Evolutionary conservation across 2,888 invertebrate species (phyloP).

Genomic region (Limenitis camilla): DNA sequence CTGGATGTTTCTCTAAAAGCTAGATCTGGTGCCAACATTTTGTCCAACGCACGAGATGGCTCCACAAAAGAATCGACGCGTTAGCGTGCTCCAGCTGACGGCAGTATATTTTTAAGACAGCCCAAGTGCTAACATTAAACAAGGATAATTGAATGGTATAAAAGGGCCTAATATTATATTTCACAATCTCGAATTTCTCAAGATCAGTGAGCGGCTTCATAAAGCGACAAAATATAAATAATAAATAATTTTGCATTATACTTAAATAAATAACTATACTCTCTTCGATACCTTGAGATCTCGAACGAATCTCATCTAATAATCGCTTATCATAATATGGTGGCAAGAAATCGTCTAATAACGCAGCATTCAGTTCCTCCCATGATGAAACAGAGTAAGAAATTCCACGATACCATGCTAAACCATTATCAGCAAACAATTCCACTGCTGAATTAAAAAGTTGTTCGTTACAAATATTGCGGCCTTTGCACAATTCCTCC

Average conservation of each 20-base stretch:
- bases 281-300: neutral
- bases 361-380: neutral
- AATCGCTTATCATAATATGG: neutral
- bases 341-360: neutral
- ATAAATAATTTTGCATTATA: neutral
- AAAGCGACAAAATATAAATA: too few relatives aligned
- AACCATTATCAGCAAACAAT: neutral
- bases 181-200: neutral
- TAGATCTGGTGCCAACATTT: neutral
- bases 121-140: neutral
- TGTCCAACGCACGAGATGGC: neutral
- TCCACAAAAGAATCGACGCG: neutral
- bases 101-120: neutral
- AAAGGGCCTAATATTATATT: neutral
- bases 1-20: neutral
- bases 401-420: neutral
- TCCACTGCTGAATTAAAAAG: neutral
- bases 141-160: neutral
- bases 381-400: neutral
- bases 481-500: neutral
- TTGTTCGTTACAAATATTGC: neutral
- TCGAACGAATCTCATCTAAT: neutral
- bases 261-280: neutral
- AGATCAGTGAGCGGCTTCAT: neutral
- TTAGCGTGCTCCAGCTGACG: neutral